Percentiles rank a stretch among this genome's conserved stretches.
Evolutionary conservation across 2,113 vertebrate genomes (phyloP).

Genomic region (Scomber japonicus): DNA sequence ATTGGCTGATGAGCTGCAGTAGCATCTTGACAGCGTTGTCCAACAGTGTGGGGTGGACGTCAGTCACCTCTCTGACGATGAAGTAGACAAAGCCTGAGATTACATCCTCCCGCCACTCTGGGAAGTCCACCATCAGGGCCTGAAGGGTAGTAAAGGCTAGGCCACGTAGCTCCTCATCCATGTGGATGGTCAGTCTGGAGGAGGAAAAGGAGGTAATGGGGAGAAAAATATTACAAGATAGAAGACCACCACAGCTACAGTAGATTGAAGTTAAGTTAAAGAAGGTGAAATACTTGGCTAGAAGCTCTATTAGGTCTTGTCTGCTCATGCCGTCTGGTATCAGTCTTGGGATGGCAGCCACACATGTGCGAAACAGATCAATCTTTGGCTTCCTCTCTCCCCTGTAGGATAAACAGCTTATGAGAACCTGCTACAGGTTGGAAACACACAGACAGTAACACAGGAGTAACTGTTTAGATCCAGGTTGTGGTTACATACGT

Average conservation of each 20-base stretch:
- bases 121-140: slow-evolving; percentile 97
- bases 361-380: slow-evolving; percentile 97
- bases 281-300: slow-evolving; percentile 90
- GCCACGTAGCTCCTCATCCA: slow-evolving; percentile 98
- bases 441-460: background rate
- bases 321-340: slow-evolving; percentile 99
- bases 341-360: slow-evolving; percentile 97
- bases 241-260: background rate
- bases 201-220: background rate
- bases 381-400: slow-evolving; percentile 99
- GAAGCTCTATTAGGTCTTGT: slow-evolving; percentile 97
- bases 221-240: background rate
- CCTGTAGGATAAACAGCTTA: slow-evolving; percentile 78
- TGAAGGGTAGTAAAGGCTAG: slow-evolving; percentile 98
- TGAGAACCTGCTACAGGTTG: slow-evolving; percentile 8
- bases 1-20: slow-evolving; percentile 96
- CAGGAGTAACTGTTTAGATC: background rate
- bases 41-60: slow-evolving; percentile 94
- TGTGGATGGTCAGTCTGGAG: slow-evolving; percentile 95
- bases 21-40: slow-evolving; percentile 99
- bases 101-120: slow-evolving; percentile 98
- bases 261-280: background rate
- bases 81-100: slow-evolving; percentile 98
- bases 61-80: slow-evolving; percentile 96
- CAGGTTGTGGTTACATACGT: slow-evolving; percentile 87